Conservation (phyloP, 2,888 invertebrate genomes). For the Spicauda simplicius region DNA sequence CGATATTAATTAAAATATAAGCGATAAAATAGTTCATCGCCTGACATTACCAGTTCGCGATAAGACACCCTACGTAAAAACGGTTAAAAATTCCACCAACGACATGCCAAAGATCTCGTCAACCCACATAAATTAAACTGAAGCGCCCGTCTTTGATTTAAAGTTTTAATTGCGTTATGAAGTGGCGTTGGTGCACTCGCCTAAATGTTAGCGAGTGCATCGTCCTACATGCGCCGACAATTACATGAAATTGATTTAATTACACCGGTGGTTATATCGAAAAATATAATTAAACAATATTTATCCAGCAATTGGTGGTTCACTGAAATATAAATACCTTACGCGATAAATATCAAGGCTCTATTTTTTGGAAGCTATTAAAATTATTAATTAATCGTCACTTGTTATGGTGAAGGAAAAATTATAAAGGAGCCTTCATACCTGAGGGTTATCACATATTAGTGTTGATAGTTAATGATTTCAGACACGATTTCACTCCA, state of each 20-base stretch:
- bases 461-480: too few species aligned
- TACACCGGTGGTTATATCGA: slow-evolving; percentile 1
- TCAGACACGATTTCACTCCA: too few species aligned
- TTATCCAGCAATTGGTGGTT: not conserved
- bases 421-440: too few species aligned
- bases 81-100: slow-evolving; percentile 29
- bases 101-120: slow-evolving; percentile 31
- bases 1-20: not conserved
- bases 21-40: not conserved
- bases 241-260: slow-evolving; percentile 21
- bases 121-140: slow-evolving; percentile 35
- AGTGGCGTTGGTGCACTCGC: slow-evolving; percentile 17
- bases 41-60: not conserved
- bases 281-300: not conserved
- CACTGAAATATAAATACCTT: not conserved
- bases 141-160: slow-evolving; percentile 26
- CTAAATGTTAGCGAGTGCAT: slow-evolving; percentile 15
- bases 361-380: too few species aligned
- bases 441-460: too few species aligned
- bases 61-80: not conserved
- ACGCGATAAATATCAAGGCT: not conserved
- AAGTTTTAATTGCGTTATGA: slow-evolving; percentile 37
- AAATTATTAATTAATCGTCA: too few species aligned
- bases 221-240: slow-evolving; percentile 14
- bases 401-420: too few species aligned